These are phyloP conservation scores for Porites evermanni DNA, from an alignment of 92 coral and sea anemone genomes.

Conservation along the genomic window DNA sequence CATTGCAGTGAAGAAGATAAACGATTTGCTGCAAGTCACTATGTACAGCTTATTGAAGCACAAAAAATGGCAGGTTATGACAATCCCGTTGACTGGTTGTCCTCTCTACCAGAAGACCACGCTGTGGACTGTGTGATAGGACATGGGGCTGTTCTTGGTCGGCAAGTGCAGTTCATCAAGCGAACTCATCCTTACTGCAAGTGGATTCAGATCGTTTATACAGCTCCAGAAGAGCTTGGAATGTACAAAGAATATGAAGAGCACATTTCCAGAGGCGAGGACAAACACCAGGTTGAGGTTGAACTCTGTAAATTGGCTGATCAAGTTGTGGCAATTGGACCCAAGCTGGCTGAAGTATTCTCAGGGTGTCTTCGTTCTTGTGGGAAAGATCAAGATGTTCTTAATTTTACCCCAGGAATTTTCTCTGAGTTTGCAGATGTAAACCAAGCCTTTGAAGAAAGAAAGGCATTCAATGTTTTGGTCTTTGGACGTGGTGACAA, in stretches of 20 bases:
- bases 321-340: constrained; percentile 28
- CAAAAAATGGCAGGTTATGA: too few relatives aligned
- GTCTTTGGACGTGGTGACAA: constrained; percentile 22
- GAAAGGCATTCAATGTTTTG: not conserved
- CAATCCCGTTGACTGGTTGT: not conserved
- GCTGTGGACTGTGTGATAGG: constrained; percentile 1
- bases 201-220: constrained; percentile 27
- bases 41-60: too few relatives aligned
- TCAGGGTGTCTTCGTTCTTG: not conserved
- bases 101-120: not conserved
- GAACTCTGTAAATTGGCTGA: constrained; percentile 18
- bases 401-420: constrained; percentile 10
- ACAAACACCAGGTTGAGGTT: constrained; percentile 8
- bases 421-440: constrained; percentile 2
- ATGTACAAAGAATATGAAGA: constrained; percentile 20
- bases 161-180: not conserved
- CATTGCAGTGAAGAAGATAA: not conserved
- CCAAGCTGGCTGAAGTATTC: constrained; percentile 20
- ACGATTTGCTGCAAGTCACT: too few relatives aligned
- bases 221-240: constrained; percentile 26
- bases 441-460: not conserved
- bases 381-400: not conserved
- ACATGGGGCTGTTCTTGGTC: constrained; percentile 20
- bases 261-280: not conserved
- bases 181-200: not conserved